Base-by-base conservation (phyloP, 2,888 invertebrate genomes). In the Embidobia sp. region DNA sequence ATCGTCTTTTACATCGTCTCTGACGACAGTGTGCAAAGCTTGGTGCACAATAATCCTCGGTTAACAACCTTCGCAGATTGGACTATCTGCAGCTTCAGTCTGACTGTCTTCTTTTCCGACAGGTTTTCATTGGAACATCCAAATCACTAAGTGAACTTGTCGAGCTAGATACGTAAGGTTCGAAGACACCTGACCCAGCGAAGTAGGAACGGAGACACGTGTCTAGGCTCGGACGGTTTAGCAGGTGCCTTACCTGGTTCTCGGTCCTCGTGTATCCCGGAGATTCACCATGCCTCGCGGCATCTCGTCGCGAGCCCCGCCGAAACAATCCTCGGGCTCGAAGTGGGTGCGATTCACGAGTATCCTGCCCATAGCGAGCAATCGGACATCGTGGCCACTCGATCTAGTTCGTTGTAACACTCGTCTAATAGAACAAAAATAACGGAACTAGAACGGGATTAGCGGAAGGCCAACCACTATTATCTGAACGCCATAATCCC, bases 401-500 rank as follows among this genome's bases (percentile, higher is more conserved):
- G 31, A 61, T 48, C 63, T 55, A 61, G 53, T 61, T 72, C 55
- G 61, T 53, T 55, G 51, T 46, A 27, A 15, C 44, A 67, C 57
- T 46, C 31, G 48, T 55, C 16, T 49, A 40, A 31, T 27, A 19
- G 44, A 59, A 33, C 19, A 15, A 11, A 61, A 15, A 11, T 10
- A 29, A 37, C 29, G 15, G 37, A 49, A 63, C 46, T 16, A 16
- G 37, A 49, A 42, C 22, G 35, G 7, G 10, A 57, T 11, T 15
- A 53, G n/a, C 1, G n/a, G 26, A 27, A 16, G 44, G 22, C 16
- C 1, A 37, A 53, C 31, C 72, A 57, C 72, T 72, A 72, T 72
- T 72, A 72, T 72, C 72, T 72, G 22, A 63, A 55, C 55, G 63
- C 53, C 72, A 72, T 72, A 64, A 72, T 72, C 63, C 49, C 55